Evolutionary conservation across 2,888 invertebrate genomes (phyloP), one percentile per base, ranked within the genome.

Genomic region (Aspidiotus rigidus): DNA sequence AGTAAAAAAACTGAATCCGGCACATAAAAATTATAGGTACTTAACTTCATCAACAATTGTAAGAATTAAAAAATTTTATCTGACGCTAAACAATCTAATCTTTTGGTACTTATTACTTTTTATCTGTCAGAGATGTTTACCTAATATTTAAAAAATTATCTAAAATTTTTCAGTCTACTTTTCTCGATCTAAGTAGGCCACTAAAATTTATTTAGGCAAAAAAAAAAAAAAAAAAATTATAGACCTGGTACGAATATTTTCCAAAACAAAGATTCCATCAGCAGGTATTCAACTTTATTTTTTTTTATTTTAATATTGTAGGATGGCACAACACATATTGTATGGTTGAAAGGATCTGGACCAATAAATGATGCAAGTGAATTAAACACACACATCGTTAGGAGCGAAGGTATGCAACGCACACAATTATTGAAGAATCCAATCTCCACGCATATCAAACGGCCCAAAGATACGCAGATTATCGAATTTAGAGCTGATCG

Each of bases 261-360:
- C 1, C 15, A 10, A n/a, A 2, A 13, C n/a, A 53, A 13, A 5
- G 13, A 3, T 53, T 53, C 6, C 53, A n/a, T 53, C 53, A 15
- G n/a, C 6, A 53, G 9, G 44, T 41, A 16, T 44, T 62, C 41
- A 10, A 10, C 42, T 28, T 28, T 28, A 28, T 5, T 3, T 28
- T 5, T 28, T 28, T 28, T 28, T 28, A 28, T 41, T 39, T 56
- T 64, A 9, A 55, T 57, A 55, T 54, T 60, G 62, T 75, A 93
- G 92, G 89, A 90, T 77, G 94, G 91, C 39, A 94, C 94, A 41
- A 90, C 90, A 71, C 93, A 93, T 77, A 79, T 94, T 7, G 84
- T 93, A 1, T 94, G 93, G 91, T 85, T 90, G 0, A 83, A 84
- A 73, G 93, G 93, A 0, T 78, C 79, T n/a, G 89, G 89, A 70